Base-by-base conservation (phyloP, 2,888 invertebrate genomes). In the Octodonta nipae region DNA sequence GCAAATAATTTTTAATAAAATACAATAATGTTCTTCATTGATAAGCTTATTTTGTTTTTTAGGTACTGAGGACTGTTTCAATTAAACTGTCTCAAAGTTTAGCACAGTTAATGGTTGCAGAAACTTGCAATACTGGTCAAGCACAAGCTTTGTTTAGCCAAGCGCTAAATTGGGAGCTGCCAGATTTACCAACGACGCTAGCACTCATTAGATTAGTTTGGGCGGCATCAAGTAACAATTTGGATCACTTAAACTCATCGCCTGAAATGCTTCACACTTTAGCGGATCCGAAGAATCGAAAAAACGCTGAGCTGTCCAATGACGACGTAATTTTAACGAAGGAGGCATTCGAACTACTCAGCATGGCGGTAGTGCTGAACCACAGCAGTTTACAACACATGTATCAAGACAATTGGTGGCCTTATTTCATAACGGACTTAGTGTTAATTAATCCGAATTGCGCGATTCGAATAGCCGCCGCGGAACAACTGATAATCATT, bases 331-430 rank as follows among this genome's bases (percentile, higher is more conserved):
- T 56, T 20, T 36, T 61, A 53, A 88, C 88, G 51, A 83, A 87
- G 49, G 93, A 93, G 65, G 87, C 91, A 28, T 68, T 95, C 58
- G 93, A 95, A 65, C 80, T 91, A 39, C 67, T 95, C 40, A 87
- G 89, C 30, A 77, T 93, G 43, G 82, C 86, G 43, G 73, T 93
- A 56, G 84, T 89, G 28, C 64, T 95, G 29, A 89, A 88, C 60
- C 85, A 88, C n/a, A 76, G 77, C 33, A 82, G 84, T 33, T 65
- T 92, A 41, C 87, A 89, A 48, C 71, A 75, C 15, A 65, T 93
- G 14, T 76, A 85, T 41, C 77, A 39, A 16, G 65, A 76, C 37
- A 76, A 79, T 63, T 92, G 88, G 86, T 92, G 89, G 86, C 83
- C 87, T 45, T 78, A 79, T 34, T 88, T 92, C 51, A 78, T 91